phyloP scores from a whole-genome alignment of 1,140 invertebrate genomes.

The Paralvinella palmiformis region DNA sequence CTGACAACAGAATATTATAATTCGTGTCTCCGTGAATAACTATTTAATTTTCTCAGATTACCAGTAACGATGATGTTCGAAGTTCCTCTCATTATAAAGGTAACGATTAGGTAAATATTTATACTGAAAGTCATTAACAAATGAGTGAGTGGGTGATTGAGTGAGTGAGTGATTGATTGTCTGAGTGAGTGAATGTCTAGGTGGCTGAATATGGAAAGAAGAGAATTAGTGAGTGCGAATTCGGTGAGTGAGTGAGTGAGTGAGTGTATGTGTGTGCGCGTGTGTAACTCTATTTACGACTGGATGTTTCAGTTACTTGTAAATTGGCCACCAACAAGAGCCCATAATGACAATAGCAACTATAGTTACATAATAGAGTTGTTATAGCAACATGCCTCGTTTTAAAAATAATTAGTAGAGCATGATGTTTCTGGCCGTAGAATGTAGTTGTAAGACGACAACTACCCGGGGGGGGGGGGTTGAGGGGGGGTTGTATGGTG shows the following conservation, averaged over 20 bases:
- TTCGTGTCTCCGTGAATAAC: too few species aligned
- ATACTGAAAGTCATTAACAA: background rate
- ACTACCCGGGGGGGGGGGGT: background rate
- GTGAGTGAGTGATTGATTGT: background rate
- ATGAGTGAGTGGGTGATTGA: background rate
- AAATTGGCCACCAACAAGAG: background rate
- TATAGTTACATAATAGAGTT: background rate
- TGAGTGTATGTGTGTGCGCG: background rate
- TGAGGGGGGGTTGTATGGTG: background rate
- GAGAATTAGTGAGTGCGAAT: background rate
- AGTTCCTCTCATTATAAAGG: constrained; percentile 4
- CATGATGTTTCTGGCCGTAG: background rate
- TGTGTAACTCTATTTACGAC: background rate
- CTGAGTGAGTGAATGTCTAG: background rate
- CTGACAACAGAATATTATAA: too few species aligned
- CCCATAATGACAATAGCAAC: background rate
- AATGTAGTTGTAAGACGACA: background rate
- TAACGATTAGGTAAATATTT: background rate
- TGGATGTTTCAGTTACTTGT: background rate
- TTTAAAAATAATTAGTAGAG: background rate
- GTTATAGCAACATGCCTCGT: background rate
- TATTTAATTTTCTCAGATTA: too few species aligned
- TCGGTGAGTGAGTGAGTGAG: background rate
- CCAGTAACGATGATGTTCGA: constrained; percentile 9
- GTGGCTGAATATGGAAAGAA: background rate